phyloP scores from a whole-genome alignment of 1,140 invertebrate species.

The Xylocopa sonorina region DNA sequence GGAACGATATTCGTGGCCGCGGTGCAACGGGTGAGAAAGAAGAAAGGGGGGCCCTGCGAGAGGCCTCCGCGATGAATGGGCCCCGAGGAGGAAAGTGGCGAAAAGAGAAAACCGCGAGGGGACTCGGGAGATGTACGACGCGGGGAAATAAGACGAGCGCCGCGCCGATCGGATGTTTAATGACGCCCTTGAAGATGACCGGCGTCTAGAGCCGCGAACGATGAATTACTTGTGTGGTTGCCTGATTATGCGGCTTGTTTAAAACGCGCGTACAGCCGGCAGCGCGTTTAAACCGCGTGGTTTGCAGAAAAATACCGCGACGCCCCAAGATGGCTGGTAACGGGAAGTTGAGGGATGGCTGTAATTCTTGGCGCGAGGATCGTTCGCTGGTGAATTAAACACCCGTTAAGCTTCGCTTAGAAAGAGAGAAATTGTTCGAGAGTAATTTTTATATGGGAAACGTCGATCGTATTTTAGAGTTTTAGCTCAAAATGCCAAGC shows the following conservation, averaged over 20 bases:
- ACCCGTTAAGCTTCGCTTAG: too few relatives aligned
- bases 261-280: neutral
- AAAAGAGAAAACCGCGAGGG: conserved; percentile 27
- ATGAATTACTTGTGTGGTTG: neutral
- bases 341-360: too few relatives aligned
- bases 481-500: too few relatives aligned
- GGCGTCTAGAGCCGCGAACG: neutral
- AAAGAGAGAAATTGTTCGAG: too few relatives aligned
- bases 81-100: conserved; percentile 22
- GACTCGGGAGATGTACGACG: conserved; percentile 16
- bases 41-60: neutral
- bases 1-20: conserved; percentile 55
- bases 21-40: neutral
- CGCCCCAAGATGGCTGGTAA: too few relatives aligned
- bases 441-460: too few relatives aligned
- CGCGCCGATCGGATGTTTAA: conserved; percentile 13
- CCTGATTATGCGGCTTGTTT: neutral
- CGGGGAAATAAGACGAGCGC: conserved; percentile 4
- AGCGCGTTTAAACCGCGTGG: neutral
- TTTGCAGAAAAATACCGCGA: neutral
- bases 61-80: neutral
- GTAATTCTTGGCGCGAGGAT: too few relatives aligned
- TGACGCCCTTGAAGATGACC: neutral
- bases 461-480: too few relatives aligned
- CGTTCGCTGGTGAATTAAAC: too few relatives aligned